Conservation (phyloP, 2,797 vertebrate species). For the Limnodromus scolopaceus region DNA sequence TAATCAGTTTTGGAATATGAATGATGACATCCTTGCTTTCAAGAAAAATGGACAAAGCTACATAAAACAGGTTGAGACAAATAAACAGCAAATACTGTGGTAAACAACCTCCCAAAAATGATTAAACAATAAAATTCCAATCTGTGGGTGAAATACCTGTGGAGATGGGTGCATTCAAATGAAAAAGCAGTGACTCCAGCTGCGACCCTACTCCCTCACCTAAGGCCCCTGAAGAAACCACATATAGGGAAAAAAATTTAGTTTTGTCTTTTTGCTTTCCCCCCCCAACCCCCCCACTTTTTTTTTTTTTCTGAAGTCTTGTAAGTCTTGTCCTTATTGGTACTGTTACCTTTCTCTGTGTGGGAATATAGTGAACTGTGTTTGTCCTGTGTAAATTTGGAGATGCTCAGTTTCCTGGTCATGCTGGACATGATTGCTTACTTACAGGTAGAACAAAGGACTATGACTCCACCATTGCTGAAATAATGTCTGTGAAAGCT, state of each 20-base stretch:
- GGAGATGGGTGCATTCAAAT: neutral
- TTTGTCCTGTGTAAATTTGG: neutral
- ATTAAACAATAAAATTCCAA: neutral
- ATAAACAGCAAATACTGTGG: neutral
- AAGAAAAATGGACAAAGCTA: neutral
- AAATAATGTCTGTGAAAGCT: neutral
- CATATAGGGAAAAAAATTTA: neutral
- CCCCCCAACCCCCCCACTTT: too few species aligned
- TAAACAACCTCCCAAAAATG: neutral
- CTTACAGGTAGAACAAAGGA: neutral
- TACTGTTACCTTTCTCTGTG: neutral
- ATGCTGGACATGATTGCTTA: neutral
- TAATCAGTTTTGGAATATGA: neutral
- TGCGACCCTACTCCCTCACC: neutral
- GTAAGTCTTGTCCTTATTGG: neutral
- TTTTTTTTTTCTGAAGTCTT: neutral
- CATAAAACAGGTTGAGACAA: neutral
- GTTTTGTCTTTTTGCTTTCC: neutral
- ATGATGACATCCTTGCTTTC: neutral
- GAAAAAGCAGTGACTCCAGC: neutral
- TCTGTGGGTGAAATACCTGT: neutral
- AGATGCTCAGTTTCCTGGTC: neutral
- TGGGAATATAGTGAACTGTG: neutral
- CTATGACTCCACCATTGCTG: neutral
- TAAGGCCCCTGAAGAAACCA: neutral